A percentile compares a stretch with the other conserved stretches of the same genome.
Evolutionary conservation across 1,140 invertebrate genomes (phyloP).

Genomic region (Cyclina sinensis): DNA sequence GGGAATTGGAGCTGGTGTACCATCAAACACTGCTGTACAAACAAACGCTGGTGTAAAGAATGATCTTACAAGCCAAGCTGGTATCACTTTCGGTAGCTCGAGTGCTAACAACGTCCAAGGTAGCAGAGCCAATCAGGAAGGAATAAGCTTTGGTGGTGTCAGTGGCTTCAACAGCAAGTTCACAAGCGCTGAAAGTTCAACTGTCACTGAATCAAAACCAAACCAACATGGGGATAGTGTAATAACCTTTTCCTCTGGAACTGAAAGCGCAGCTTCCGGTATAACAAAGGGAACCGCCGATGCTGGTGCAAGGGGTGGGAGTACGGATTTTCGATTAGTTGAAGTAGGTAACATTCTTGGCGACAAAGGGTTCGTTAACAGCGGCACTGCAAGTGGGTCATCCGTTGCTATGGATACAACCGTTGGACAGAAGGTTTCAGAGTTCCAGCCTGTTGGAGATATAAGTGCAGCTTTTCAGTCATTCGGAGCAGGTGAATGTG

Average conservation of each 20-base stretch:
- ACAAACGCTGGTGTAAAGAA: not conserved
- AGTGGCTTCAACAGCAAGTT: not conserved
- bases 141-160: not conserved
- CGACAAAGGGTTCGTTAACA: slow-evolving; percentile 3
- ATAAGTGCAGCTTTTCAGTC: slow-evolving; percentile 5
- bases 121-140: not conserved
- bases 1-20: not conserved
- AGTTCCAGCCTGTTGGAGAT: slow-evolving; percentile 26
- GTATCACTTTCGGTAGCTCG: not conserved
- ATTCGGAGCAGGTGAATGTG: not conserved
- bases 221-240: not conserved
- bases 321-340: slow-evolving; percentile 6
- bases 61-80: not conserved
- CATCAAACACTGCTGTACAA: not conserved
- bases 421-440: not conserved
- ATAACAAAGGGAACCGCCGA: not conserved
- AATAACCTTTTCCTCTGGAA: not conserved
- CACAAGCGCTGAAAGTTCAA: not conserved
- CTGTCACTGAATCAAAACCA: not conserved
- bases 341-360: slow-evolving; percentile 18
- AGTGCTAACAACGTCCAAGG: not conserved
- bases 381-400: not conserved
- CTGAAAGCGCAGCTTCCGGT: not conserved
- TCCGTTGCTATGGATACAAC: not conserved
- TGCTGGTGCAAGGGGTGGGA: not conserved